phyloP scores from a whole-genome alignment of 2,888 invertebrate species.

The Ophion costatus region DNA sequence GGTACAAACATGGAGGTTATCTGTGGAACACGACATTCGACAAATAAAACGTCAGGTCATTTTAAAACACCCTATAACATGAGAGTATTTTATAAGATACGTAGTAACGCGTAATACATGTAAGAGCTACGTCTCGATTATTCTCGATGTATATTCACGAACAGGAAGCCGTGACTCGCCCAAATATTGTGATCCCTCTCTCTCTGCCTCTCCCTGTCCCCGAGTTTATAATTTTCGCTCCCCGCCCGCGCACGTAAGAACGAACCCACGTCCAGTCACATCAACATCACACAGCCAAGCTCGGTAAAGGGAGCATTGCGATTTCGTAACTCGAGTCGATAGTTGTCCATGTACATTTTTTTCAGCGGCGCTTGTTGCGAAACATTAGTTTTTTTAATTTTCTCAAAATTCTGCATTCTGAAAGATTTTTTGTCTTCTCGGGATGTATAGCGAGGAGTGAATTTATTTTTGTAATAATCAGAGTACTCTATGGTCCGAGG shows the following conservation, averaged over 20 bases:
- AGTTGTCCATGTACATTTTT: constrained; percentile 47
- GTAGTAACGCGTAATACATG: constrained; percentile 12
- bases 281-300: constrained; percentile 11
- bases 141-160: constrained; percentile 65
- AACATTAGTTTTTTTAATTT: background rate
- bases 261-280: constrained; percentile 53
- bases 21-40: no score
- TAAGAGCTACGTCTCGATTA: constrained; percentile 40
- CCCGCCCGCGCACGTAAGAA: constrained; percentile 52
- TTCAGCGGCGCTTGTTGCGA: constrained; percentile 49
- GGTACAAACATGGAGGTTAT: no score
- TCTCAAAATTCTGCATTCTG: background rate
- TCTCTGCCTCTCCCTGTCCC: constrained; percentile 10
- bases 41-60: no score
- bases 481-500: no score
- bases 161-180: constrained; percentile 69
- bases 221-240: constrained; percentile 30
- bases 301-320: constrained; percentile 49
- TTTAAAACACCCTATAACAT: background rate
- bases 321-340: constrained; percentile 60
- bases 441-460: no score
- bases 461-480: no score
- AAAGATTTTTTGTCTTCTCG: background rate
- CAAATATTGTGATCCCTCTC: constrained; percentile 41
- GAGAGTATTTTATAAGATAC: constrained; percentile 15